Conservation (phyloP, 1,140 invertebrate species). For the Drosophila parabipectinata region DNA sequence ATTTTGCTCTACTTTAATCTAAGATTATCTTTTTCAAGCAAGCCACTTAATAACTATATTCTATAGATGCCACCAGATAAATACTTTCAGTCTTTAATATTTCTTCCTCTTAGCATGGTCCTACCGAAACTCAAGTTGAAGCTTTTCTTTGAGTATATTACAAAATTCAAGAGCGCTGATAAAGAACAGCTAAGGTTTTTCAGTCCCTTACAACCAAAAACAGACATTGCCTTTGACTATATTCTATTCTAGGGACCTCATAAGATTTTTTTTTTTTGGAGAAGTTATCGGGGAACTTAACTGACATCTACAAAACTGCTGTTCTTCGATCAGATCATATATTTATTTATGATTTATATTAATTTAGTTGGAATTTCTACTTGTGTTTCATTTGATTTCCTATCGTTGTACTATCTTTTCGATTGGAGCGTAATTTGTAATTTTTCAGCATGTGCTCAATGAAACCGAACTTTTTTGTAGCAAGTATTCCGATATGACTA, state of each 20-base stretch:
- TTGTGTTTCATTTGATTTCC: constrained; percentile 16
- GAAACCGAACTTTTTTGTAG: constrained; percentile 69
- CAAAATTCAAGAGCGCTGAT: constrained; percentile 40
- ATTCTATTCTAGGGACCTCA: background rate
- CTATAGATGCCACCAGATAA: constrained; percentile 14
- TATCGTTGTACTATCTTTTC: constrained; percentile 31
- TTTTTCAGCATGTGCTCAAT: constrained; percentile 81
- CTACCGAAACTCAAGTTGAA: constrained; percentile 13
- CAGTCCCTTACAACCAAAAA: constrained; percentile 2
- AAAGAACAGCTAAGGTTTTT: constrained; percentile 55
- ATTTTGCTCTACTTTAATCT: constrained; percentile 44
- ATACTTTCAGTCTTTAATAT: constrained; percentile 19
- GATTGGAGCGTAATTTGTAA: constrained; percentile 70
- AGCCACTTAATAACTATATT: constrained; percentile 10
- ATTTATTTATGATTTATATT: constrained; percentile 15
- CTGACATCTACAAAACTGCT: constrained; percentile 7
- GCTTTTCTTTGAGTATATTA: constrained; percentile 60
- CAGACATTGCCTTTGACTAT: background rate
- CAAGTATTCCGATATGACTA: constrained; percentile 60
- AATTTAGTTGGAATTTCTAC: constrained; percentile 31
- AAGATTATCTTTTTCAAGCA: constrained; percentile 23
- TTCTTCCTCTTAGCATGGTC: constrained; percentile 29
- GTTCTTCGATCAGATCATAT: constrained; percentile 35
- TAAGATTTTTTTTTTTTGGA: background rate
- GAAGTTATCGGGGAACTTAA: constrained; percentile 46